A percentile compares a stretch with the other conserved stretches of the same genome.
These are phyloP conservation scores for Nephrotoma appendiculata DNA, from an alignment of 2,888 invertebrate species.

Conservation along the genomic window DNA sequence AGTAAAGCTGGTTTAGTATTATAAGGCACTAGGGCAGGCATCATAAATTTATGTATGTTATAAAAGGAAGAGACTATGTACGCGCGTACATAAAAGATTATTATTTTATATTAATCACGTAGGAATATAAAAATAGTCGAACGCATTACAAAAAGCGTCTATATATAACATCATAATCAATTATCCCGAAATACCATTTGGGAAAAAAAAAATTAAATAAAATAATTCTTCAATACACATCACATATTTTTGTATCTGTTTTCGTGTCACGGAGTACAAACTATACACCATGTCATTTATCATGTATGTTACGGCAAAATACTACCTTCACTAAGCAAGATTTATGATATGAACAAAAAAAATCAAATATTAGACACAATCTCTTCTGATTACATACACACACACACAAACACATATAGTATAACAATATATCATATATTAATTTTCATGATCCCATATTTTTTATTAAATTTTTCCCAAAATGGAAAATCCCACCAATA, in stretches of 20 bases:
- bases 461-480: not conserved
- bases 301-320: not conserved
- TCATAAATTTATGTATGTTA: too few relatives aligned
- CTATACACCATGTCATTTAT: conserved; percentile 3
- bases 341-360: not conserved
- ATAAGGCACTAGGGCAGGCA: too few relatives aligned
- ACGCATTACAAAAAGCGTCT: not conserved
- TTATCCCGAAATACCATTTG: not conserved
- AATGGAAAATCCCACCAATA: not conserved
- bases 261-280: conserved; percentile 1
- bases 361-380: not conserved
- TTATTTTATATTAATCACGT: not conserved
- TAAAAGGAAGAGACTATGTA: not conserved
- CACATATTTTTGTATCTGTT: not conserved
- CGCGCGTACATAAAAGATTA: not conserved
- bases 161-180: not conserved
- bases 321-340: conserved; percentile 1
- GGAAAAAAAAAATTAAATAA: not conserved
- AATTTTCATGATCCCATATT: not conserved
- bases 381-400: not conserved
- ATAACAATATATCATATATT: not conserved
- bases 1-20: too few relatives aligned
- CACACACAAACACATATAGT: not conserved
- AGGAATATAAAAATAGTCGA: not conserved
- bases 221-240: not conserved